Evolutionary conservation across 2,888 invertebrate species (phyloP), one percentile per base, ranked within the genome.

Genomic region (Aspidiotus rigidus): DNA sequence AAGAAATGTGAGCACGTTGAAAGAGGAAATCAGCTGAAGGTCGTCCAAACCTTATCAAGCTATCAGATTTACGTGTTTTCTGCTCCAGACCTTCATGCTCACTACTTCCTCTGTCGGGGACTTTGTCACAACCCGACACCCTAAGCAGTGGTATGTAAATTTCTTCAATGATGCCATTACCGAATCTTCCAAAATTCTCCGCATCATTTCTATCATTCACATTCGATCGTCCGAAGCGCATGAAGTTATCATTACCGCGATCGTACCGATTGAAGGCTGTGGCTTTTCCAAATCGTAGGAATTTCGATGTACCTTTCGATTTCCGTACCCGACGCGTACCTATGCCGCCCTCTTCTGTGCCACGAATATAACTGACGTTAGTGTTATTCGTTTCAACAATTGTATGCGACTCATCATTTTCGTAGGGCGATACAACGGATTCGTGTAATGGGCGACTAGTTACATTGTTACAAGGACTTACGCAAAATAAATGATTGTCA

Each of bases 241-340:
- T 54, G 54, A 64, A 64, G 41, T 64, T 64, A 55, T 64, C 64
- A 6, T 55, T 40, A n/a, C 64, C 64, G 40, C 64, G 64, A 16
- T 64, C 64, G 64, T 64, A 55, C 7, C 64, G 53, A 13, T 16
- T 41, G 55, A 64, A 64, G 28, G 28, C 28, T 5, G 5, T 28
- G 2, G 28, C 28, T 28, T 28, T 28, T 28, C 28, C 28, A 28
- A 28, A 28, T 5, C 28, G 28, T 28, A 28, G 28, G 28, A 28
- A 28, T 28, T 28, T 28, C 5, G 28, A 28, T 3, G 28, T 28
- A 28, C 28, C 28, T 5, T 28, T 28, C 5, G 28, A 28, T 28
- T 28, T 28, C 2, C 28, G 28, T 28, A 28, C 28, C 5, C 28
- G 28, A 28, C 28, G 28, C 5, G 28, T 28, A 28, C 28, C 28